These are phyloP conservation scores for Myotis myotis DNA, from an alignment of 2,797 vertebrate genomes.

Conservation along the genomic window DNA sequence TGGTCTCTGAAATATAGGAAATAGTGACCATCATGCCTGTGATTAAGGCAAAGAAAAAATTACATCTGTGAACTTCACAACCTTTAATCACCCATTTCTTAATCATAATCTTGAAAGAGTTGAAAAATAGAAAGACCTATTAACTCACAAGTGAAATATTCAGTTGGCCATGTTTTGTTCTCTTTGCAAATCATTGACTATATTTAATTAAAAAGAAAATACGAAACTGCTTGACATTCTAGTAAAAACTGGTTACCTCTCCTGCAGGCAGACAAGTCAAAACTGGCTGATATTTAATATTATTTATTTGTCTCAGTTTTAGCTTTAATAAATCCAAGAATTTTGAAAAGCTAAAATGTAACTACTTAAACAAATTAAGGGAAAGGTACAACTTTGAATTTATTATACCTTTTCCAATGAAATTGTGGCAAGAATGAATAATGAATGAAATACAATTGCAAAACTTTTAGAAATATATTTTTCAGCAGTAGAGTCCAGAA, in stretches of 20 bases:
- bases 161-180: conserved; percentile 15
- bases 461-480: not conserved
- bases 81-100: conserved; percentile 1
- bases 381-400: conserved; percentile 9
- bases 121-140: not conserved
- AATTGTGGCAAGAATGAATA: not conserved
- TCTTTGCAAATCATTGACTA: conserved; percentile 64
- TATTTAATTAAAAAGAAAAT: conserved; percentile 60
- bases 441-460: not conserved
- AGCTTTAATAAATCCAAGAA: conserved; percentile 34
- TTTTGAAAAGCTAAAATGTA: conserved; percentile 1
- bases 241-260: conserved; percentile 45
- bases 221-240: not conserved
- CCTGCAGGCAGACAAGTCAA: conserved; percentile 20
- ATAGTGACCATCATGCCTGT: not conserved
- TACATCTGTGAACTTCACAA: not conserved
- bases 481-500: not conserved
- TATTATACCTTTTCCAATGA: not conserved
- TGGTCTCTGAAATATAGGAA: conserved; percentile 31
- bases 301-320: conserved; percentile 50
- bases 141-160: conserved; percentile 33
- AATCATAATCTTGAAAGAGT: conserved; percentile 34
- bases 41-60: conserved; percentile 13
- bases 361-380: conserved; percentile 32
- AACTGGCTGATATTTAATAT: conserved; percentile 40